Percentiles rank a stretch among this genome's conserved stretches.
These are phyloP conservation scores for Torymus texanus DNA, from an alignment of 2,888 invertebrate species.

Conservation along the genomic window DNA sequence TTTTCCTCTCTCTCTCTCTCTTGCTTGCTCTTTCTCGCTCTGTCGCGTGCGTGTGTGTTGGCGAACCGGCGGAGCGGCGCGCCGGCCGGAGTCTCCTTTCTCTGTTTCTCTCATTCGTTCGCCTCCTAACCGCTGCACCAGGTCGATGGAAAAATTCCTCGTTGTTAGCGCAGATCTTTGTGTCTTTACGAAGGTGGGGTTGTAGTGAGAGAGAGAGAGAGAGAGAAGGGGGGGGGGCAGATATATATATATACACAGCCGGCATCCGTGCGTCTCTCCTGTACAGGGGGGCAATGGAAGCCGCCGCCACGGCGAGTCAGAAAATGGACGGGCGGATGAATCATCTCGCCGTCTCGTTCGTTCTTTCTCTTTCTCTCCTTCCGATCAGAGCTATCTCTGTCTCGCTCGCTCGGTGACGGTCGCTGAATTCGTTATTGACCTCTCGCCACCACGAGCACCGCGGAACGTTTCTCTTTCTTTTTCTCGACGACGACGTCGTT, in stretches of 20 bases:
- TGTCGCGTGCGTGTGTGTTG: neutral
- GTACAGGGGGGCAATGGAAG: constrained; percentile 32
- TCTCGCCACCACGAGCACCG: neutral
- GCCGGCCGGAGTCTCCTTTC: constrained; percentile 18
- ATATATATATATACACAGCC: no score
- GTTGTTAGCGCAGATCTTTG: no score
- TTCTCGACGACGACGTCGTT: neutral
- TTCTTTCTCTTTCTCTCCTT: constrained; percentile 17
- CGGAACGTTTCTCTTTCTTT: neutral
- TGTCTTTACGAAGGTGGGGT: no score
- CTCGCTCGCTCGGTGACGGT: constrained; percentile 2
- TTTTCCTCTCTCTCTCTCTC: constrained; percentile 36
- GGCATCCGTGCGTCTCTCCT: neutral
- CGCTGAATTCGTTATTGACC: constrained; percentile 43
- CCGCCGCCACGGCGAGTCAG: constrained; percentile 38
- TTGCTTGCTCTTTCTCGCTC: constrained; percentile 26
- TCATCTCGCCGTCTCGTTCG: constrained; percentile 44
- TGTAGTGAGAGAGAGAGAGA: no score
- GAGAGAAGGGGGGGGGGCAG: no score
- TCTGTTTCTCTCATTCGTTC: no score
- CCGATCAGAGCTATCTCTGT: neutral
- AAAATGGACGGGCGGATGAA: constrained; percentile 56
- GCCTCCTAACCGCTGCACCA: neutral
- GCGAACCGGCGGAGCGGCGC: constrained; percentile 15
- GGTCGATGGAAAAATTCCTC: neutral